Evolutionary conservation across 2,797 vertebrate genomes (phyloP).

Genomic region (Sparus aurata): DNA sequence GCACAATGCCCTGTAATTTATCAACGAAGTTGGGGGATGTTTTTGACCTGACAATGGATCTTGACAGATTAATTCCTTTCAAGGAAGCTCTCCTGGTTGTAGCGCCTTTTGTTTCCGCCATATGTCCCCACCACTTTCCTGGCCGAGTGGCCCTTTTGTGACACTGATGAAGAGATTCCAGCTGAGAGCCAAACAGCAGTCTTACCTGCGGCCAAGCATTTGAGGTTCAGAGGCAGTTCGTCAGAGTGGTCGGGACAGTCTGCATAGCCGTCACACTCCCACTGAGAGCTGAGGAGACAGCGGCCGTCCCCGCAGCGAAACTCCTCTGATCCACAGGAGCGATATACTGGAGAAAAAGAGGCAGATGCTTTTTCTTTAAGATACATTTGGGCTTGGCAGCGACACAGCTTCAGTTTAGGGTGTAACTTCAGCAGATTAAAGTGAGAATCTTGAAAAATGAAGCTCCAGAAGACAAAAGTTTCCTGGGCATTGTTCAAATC

Average conservation of each 20-base stretch:
- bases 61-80: constrained; percentile 55
- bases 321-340: constrained; percentile 90
- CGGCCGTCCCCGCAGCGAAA: constrained; percentile 95
- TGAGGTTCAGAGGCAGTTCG: constrained; percentile 94
- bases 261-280: constrained; percentile 97
- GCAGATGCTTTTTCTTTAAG: constrained; percentile 44
- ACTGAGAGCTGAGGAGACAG: constrained; percentile 94
- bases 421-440: constrained; percentile 17
- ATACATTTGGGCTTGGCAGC: constrained; percentile 12
- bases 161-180: constrained; percentile 77
- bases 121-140: constrained; percentile 53
- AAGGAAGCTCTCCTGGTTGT: constrained; percentile 24
- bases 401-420: constrained; percentile 2
- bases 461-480: constrained; percentile 15
- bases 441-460: constrained; percentile 18
- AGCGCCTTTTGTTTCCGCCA: constrained; percentile 45
- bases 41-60: constrained; percentile 35
- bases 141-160: constrained; percentile 37
- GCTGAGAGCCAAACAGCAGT: constrained; percentile 72
- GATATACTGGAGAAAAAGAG: constrained; percentile 88
- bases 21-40: constrained; percentile 15
- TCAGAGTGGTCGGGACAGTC: constrained; percentile 97
- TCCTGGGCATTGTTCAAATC: not conserved
- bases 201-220: constrained; percentile 94
- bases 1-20: constrained; percentile 20